Evolutionary conservation across 2,888 invertebrate genomes (phyloP).

Genomic region (Tridacna gigas): DNA sequence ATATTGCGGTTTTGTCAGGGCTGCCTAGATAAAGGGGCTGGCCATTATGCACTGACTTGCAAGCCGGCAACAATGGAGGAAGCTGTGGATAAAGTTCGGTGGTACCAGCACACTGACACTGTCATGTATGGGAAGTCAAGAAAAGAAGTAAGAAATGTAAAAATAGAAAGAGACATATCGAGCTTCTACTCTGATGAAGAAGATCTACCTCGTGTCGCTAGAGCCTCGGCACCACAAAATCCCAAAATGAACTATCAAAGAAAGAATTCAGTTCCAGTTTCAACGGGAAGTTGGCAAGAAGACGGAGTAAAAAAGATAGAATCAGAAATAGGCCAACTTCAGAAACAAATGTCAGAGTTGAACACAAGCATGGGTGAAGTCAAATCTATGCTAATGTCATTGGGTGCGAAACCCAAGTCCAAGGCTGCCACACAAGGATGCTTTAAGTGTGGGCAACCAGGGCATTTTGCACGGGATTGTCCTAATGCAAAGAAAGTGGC

Average conservation of each 20-base stretch:
- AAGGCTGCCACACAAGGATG: background rate
- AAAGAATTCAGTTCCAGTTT: background rate
- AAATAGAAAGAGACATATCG: background rate
- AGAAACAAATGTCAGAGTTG: too few species aligned
- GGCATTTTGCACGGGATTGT: conserved; percentile 1
- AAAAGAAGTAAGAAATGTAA: background rate
- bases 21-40: background rate
- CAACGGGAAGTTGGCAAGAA: background rate
- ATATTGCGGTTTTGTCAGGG: conserved; percentile 4
- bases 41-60: conserved; percentile 5
- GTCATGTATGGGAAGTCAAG: background rate
- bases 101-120: background rate
- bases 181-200: background rate
- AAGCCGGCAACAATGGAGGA: background rate
- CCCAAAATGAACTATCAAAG: background rate
- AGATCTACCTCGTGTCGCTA: background rate
- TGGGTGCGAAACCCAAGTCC: background rate
- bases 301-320: background rate
- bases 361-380: too few species aligned
- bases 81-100: background rate
- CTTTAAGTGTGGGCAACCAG: background rate
- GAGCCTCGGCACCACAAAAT: background rate
- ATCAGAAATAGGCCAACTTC: background rate
- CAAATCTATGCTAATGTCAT: too few species aligned
- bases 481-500: background rate